phyloP scores from a whole-genome alignment of 2,797 vertebrate species.

The Hyperoplus lanceolatus region DNA sequence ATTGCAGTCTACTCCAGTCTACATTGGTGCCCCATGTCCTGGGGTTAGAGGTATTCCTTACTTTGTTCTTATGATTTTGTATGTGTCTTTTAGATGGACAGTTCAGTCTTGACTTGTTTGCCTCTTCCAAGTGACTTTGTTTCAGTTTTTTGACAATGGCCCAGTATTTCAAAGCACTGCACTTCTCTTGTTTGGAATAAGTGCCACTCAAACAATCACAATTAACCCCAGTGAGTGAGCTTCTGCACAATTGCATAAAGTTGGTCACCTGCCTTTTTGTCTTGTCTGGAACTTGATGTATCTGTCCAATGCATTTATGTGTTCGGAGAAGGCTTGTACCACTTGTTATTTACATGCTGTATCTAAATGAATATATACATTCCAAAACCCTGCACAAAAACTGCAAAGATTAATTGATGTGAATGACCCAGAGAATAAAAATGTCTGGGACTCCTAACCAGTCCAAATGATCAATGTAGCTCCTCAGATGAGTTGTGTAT shows the following conservation, averaged over 20 bases:
- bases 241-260: background rate
- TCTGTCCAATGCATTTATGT: background rate
- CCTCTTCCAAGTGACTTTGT: no score
- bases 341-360: slow-evolving; percentile 1
- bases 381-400: slow-evolving; percentile 19
- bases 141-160: background rate
- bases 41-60: no score
- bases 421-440: slow-evolving; percentile 12
- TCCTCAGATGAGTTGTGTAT: background rate
- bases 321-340: background rate
- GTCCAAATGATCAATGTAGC: slow-evolving; percentile 16
- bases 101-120: no score
- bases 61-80: no score
- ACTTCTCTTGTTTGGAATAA: background rate
- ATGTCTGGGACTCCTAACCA: background rate
- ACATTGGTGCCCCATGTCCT: no score
- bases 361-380: background rate
- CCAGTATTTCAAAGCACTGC: background rate
- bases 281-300: background rate
- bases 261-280: background rate
- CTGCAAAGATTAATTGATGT: slow-evolving; percentile 23
- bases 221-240: background rate
- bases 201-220: background rate
- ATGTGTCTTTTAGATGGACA: no score
- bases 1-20: no score